Base-by-base conservation (phyloP, 2,113 vertebrate genomes). In the Caranx ignobilis region DNA sequence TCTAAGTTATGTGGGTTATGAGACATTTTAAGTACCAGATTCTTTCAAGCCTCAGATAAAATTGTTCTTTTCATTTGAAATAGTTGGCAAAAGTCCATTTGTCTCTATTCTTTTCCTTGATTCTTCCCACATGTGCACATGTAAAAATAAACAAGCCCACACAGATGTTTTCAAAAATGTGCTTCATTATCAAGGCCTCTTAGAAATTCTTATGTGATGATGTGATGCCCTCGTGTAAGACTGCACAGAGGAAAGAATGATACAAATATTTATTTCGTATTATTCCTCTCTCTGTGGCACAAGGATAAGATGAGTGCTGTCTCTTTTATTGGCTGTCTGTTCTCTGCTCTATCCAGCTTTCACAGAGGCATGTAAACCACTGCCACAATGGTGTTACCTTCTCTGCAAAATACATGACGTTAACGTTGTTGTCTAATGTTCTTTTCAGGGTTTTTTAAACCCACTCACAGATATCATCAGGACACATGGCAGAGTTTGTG, bases 401-500 rank as follows among this genome's bases (percentile, higher is more conserved):
- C 60, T 76, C 35, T 54, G 19, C 1, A 2, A n/a, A 16, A 77
- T 31, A 45, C 50, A 47, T 1, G 26, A 21, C 34, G 54, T 15
- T 39, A 31, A 26, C 8, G 18, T 21, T 59, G 12, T 55, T 69
- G 43, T 84, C 34, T 75, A 19, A 59, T n/a, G 64, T 48, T 83
- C 71, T 66, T 82, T 80, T 59, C 68, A 97, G 96, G 96, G 96
- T 2, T 97, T 96, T 90, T 95, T 95, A 78, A 88, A 93, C 34
- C 90, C 76, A 7, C 77, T 96, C 18, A 89, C 34, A 32, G 92
- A 96, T 32, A 87, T 97, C 47, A 92, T 97, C 77, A 91, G 19
- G 0, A 93, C 91, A 39, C 93, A 96, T 3, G 96, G 96, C 56
- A 95, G 94, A 87, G 90, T 96, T 83, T 96, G 95, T 89, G 96